These are phyloP conservation scores for Phrynocephalus versicolor DNA, from an alignment of 2,113 vertebrate genomes.

Conservation along the genomic window DNA sequence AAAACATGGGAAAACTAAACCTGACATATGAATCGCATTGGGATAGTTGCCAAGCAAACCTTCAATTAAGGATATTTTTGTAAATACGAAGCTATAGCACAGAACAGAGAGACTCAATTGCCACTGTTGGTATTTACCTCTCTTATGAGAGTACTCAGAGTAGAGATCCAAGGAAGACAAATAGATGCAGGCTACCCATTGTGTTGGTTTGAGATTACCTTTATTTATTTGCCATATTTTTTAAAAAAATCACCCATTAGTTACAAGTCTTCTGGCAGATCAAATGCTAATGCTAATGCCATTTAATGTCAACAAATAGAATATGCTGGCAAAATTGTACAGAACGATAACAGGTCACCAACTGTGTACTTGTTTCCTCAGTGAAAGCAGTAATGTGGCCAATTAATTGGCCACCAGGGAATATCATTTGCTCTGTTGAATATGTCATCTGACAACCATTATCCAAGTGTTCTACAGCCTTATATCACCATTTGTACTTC, in stretches of 20 bases:
- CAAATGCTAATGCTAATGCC: not conserved
- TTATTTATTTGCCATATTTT: not conserved
- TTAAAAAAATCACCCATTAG: not conserved
- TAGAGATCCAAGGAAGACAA: not conserved
- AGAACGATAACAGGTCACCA: not conserved
- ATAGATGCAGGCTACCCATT: not conserved
- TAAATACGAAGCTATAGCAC: not conserved
- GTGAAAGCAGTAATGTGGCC: not conserved
- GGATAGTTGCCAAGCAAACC: too few relatives aligned
- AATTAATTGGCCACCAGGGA: conserved; percentile 29
- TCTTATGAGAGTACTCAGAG: not conserved
- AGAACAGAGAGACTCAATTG: not conserved
- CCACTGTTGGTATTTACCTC: not conserved
- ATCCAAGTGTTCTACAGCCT: not conserved
- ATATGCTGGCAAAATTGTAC: not conserved
- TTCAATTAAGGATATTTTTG: not conserved
- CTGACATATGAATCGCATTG: too few relatives aligned
- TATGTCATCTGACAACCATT: not conserved
- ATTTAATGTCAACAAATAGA: not conserved
- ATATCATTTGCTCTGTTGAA: not conserved
- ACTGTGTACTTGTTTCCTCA: not conserved
- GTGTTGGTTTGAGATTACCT: not conserved
- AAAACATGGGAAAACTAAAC: too few relatives aligned
- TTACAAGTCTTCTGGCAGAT: not conserved
- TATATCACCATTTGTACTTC: not conserved